Base-by-base conservation (phyloP, 1,140 invertebrate genomes). In the Dreissena rostriformis region DNA sequence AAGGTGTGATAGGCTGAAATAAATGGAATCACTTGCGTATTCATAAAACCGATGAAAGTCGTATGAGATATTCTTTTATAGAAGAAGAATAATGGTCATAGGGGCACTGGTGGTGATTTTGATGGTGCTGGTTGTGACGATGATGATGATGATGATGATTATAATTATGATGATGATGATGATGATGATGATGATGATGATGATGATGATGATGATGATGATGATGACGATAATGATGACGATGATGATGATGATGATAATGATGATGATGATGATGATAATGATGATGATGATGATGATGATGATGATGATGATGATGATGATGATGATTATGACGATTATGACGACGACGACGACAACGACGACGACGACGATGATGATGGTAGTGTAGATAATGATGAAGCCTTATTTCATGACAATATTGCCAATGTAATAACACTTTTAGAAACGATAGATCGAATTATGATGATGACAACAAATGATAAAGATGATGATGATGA, bases 1-100 rank as follows among this genome's bases (percentile, higher is more conserved):
- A 90, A 84, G 17, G 86, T 82, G 39, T 39, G 39, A 39, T 39
- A 39, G 39, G 39, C 39, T 39, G 2, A 39, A 39, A 39, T 39
- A 39, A 39, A 39, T 5, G 39, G 39, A 39, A 39, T 39, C 8
- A 5, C 39, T 39, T 8, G 39, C 8, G 39, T 39, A 8, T 39
- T 5, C 39, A 39, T 39, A 39, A 2, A 39, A 5, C 8, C 8
- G 39, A 5, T 39, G 8, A 39, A 39, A 39, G 39, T 39, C 39
- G 39, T 8, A 39, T 39, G 39, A 39, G 39, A 39, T 39, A 39
- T 39, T 39, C 39, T 39, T 39, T 39, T 39, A 39, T 39, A 39
- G 39, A 39, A 39, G 39, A 2, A 39, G n/a, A 39, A 63, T 63
- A 24, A 63, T 63, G 61, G 24, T 63, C 61, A 11, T 63, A 24